Percentiles rank a stretch among this genome's conserved stretches.
These are phyloP conservation scores for Oncorhynchus kisutch DNA, from an alignment of 2,113 vertebrate genomes.

Conservation along the genomic window DNA sequence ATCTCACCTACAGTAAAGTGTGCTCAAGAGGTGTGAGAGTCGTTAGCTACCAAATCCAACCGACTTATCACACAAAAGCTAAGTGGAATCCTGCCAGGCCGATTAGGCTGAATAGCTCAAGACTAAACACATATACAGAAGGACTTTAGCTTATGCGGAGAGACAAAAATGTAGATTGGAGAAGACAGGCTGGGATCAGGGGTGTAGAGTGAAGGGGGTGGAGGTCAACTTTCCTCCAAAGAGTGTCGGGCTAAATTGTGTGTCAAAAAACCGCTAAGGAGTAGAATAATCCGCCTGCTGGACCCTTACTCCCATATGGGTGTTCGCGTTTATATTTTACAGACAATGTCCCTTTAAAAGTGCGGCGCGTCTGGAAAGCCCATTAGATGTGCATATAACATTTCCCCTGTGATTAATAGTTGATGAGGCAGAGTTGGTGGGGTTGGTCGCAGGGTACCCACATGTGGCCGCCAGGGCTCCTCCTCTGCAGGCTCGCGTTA, in stretches of 20 bases:
- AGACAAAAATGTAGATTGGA: constrained; percentile 42
- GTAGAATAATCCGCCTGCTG: neutral
- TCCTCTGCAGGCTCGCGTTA: constrained; percentile 85
- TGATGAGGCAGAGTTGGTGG: constrained; percentile 88
- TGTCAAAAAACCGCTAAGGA: constrained; percentile 64
- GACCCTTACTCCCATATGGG: constrained; percentile 59
- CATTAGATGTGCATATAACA: constrained; percentile 98
- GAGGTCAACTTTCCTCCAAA: constrained; percentile 55
- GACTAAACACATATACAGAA: neutral
- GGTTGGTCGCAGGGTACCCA: constrained; percentile 85
- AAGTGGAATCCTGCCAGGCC: constrained; percentile 58
- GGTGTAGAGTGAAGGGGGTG: constrained; percentile 37
- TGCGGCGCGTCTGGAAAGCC: constrained; percentile 89
- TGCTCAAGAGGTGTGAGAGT: constrained; percentile 51
- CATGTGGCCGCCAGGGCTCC: constrained; percentile 82
- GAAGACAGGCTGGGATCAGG: constrained; percentile 46
- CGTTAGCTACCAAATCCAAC: constrained; percentile 47
- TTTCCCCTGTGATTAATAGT: constrained; percentile 96
- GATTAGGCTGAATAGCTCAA: constrained; percentile 51
- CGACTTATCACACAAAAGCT: constrained; percentile 45
- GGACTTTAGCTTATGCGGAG: neutral
- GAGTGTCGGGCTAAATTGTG: constrained; percentile 65
- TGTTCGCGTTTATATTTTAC: constrained; percentile 55
- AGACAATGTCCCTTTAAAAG: constrained; percentile 94
- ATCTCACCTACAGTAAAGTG: constrained; percentile 48